These are phyloP conservation scores for Neodontobutis hainanensis DNA, from an alignment of 2,113 vertebrate genomes.

Conservation along the genomic window DNA sequence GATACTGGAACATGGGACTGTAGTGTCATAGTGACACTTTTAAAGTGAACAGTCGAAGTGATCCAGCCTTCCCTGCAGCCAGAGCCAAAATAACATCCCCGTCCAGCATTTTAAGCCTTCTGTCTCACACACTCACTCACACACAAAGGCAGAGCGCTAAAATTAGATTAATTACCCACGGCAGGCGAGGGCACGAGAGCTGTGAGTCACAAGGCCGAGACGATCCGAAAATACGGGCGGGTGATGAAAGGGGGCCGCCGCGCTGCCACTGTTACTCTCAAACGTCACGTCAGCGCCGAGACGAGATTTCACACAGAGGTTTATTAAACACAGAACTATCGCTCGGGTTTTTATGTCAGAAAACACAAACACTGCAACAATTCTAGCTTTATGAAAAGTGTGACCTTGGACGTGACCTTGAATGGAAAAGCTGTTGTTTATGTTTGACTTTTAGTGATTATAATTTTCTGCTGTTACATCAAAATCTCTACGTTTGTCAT, in stretches of 20 bases:
- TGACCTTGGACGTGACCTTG: constrained; percentile 2
- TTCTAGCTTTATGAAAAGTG: background rate
- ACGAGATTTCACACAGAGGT: too few species aligned
- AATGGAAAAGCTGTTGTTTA: background rate
- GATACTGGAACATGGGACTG: too few species aligned
- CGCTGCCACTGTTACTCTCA: constrained; percentile 5
- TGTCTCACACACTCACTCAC: constrained; percentile 36
- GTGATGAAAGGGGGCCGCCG: constrained; percentile 4
- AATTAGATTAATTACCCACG: constrained; percentile 69
- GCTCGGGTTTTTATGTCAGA: too few species aligned
- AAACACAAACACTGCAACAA: too few species aligned
- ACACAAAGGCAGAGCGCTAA: constrained; percentile 54
- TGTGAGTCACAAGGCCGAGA: constrained; percentile 37
- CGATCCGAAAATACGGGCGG: constrained; percentile 24
- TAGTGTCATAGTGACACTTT: too few species aligned
- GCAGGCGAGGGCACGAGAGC: constrained; percentile 36
- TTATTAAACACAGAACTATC: too few species aligned
- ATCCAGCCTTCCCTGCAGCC: constrained; percentile 46
- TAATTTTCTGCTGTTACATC: too few species aligned
- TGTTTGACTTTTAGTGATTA: too few species aligned
- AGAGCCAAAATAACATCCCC: constrained; percentile 44
- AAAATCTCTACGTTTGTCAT: too few species aligned
- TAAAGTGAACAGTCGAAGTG: constrained; percentile 21
- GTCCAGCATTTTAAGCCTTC: constrained; percentile 31
- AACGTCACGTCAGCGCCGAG: background rate